Percentiles rank a stretch among this genome's conserved stretches.
Conservation (phyloP, 2,888 invertebrate genomes). For the Meliscaeva auricollis region DNA sequence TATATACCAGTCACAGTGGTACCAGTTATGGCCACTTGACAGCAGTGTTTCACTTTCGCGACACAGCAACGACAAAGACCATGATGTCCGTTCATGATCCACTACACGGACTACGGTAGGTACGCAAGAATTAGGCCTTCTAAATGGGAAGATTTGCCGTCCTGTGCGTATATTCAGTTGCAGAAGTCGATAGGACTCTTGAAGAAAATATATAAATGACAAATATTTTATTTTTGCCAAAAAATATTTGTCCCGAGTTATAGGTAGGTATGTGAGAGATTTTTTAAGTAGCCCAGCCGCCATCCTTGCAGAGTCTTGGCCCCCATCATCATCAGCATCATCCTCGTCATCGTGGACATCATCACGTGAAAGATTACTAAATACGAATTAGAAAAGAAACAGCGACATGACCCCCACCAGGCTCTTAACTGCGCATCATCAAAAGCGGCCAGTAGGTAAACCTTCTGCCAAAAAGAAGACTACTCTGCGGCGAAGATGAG, state of each 20-base stretch:
- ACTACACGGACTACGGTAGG: slow-evolving; percentile 4
- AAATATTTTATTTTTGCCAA: slow-evolving; percentile 71
- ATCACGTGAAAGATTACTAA: slow-evolving; percentile 69
- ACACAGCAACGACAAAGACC: slow-evolving; percentile 58
- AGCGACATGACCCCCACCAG: slow-evolving; percentile 61
- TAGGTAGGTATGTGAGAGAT: slow-evolving; percentile 72
- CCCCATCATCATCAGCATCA: slow-evolving; percentile 55
- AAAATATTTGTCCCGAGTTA: slow-evolving; percentile 69
- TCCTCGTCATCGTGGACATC: slow-evolving; percentile 54
- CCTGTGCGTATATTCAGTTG: slow-evolving; percentile 5
- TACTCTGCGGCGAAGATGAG: slow-evolving; percentile 11
- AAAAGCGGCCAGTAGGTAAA: slow-evolving; percentile 22
- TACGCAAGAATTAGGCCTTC: slow-evolving; percentile 59
- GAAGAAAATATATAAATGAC: slow-evolving; percentile 47
- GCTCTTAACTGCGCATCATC: slow-evolving; percentile 65
- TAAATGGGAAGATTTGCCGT: slow-evolving; percentile 39
- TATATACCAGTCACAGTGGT: slow-evolving; percentile 55
- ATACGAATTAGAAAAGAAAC: slow-evolving; percentile 67
- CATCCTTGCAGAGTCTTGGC: slow-evolving; percentile 39
- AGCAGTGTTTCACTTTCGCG: slow-evolving; percentile 73
- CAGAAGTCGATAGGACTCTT: not conserved
- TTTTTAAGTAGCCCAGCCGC: slow-evolving; percentile 72
- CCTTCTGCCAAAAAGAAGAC: slow-evolving; percentile 36
- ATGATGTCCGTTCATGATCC: slow-evolving; percentile 49
- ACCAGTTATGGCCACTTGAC: slow-evolving; percentile 70